These are phyloP conservation scores for Chymomyza costata DNA, from an alignment of 1,140 invertebrate species.

Conservation along the genomic window DNA sequence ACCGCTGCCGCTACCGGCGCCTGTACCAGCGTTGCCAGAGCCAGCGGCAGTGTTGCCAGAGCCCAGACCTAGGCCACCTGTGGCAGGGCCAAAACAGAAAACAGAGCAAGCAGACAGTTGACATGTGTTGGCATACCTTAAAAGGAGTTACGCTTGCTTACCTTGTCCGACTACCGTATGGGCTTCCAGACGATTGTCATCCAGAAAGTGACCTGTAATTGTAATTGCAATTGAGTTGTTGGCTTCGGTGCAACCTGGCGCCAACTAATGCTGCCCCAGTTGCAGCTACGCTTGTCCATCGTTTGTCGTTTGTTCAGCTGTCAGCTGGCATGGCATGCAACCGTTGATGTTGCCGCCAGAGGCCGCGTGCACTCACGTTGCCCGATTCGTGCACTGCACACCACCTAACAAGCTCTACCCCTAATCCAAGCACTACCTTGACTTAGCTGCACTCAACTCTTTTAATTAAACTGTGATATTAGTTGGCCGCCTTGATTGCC, in stretches of 20 bases:
- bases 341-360: neutral
- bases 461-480: conserved; percentile 66
- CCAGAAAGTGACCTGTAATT: conserved; percentile 74
- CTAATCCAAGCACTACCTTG: neutral
- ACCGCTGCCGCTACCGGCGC: conserved; percentile 77
- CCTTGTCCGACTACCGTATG: conserved; percentile 63
- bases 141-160: conserved; percentile 29
- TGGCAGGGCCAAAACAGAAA: neutral
- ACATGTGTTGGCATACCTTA: neutral
- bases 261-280: conserved; percentile 60
- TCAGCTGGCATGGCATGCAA: conserved; percentile 4
- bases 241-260: conserved; percentile 54
- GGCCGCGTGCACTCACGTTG: conserved; percentile 4
- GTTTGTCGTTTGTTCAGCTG: conserved; percentile 27
- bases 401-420: conserved; percentile 6
- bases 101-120: neutral
- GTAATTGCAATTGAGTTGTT: conserved; percentile 65
- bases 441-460: conserved; percentile 10
- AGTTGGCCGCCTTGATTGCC: conserved; percentile 60
- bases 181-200: conserved; percentile 73
- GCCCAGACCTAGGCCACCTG: conserved; percentile 49
- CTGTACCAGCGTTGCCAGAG: conserved; percentile 46
- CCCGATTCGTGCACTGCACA: neutral
- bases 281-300: conserved; percentile 57
- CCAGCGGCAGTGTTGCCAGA: conserved; percentile 31